Evolutionary conservation across 1,140 invertebrate genomes (phyloP).

Genomic region (Caenorhabditis briggsae): DNA sequence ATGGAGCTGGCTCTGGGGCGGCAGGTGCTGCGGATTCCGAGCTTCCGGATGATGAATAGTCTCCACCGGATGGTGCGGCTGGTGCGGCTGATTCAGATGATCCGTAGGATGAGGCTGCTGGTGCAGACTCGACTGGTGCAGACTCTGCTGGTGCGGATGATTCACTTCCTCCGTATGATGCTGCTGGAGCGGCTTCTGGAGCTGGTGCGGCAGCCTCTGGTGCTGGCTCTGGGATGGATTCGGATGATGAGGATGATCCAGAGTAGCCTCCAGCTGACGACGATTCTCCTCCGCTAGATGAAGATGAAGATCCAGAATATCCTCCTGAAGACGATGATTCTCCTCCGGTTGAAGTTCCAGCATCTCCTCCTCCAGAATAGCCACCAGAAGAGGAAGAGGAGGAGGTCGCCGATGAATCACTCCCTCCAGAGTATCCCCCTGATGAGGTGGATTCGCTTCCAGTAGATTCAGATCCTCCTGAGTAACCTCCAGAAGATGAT

Average conservation of each 20-base stretch:
- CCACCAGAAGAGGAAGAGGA: slow-evolving; percentile 32
- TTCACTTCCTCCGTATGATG: background rate
- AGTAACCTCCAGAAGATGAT: slow-evolving; percentile 13
- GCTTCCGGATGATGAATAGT: background rate
- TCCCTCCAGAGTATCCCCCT: slow-evolving; percentile 11
- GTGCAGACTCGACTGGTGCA: background rate
- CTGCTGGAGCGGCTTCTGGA: background rate
- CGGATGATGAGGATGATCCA: background rate
- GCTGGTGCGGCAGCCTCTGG: background rate
- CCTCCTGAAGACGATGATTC: background rate
- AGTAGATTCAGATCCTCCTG: background rate
- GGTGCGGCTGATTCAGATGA: background rate
- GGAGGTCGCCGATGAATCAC: slow-evolving; percentile 27
- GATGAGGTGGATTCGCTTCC: slow-evolving; percentile 8
- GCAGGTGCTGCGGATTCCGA: slow-evolving; percentile 6
- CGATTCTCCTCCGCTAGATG: background rate
- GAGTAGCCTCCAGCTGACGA: background rate
- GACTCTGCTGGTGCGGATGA: background rate
- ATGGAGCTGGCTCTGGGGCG: slow-evolving; percentile 21
- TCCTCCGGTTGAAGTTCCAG: slow-evolving; percentile 5
- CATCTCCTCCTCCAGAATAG: background rate
- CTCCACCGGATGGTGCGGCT: background rate
- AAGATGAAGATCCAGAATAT: background rate
- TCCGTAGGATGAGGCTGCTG: background rate
- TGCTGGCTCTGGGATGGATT: background rate